A percentile compares a stretch with the other conserved stretches of the same genome.
Conservation (phyloP, 2,113 vertebrate genomes). For the Indicator maculatus region DNA sequence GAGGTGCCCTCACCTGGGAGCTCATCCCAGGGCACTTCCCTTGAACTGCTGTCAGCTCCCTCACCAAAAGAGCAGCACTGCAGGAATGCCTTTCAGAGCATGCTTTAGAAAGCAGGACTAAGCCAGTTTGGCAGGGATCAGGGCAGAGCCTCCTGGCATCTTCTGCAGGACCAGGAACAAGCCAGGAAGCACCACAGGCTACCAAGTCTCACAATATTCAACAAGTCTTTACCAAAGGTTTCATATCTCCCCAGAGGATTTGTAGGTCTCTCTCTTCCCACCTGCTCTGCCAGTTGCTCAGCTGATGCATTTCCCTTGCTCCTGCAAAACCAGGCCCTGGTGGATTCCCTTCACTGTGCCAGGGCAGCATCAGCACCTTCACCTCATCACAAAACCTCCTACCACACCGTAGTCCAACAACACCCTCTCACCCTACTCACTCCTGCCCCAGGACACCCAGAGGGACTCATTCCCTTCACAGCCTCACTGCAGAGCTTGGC, state of each 20-base stretch:
- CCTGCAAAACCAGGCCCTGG: not conserved
- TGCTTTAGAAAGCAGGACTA: fast-evolving
- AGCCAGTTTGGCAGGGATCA: not conserved
- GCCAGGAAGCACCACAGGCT: not conserved
- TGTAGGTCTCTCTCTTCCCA: not conserved
- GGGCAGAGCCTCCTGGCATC: not conserved
- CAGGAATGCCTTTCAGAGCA: not conserved
- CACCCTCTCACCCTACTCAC: not conserved
- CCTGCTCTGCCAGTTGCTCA: not conserved
- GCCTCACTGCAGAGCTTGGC: not conserved
- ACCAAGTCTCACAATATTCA: not conserved
- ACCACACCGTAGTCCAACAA: fast-evolving
- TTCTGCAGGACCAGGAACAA: not conserved
- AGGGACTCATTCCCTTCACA: not conserved
- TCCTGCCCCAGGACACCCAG: not conserved
- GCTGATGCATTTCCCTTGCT: not conserved
- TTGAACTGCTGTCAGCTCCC: not conserved
- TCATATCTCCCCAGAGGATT: not conserved
- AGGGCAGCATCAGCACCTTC: not conserved
- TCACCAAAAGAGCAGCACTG: not conserved
- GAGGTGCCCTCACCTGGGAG: not conserved
- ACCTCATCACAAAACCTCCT: not conserved
- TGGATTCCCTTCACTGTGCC: not conserved
- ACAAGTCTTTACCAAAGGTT: not conserved
- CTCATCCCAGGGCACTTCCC: not conserved